These are phyloP conservation scores for Trematomus bernacchii DNA, from an alignment of 2,797 vertebrate species.

Conservation along the genomic window DNA sequence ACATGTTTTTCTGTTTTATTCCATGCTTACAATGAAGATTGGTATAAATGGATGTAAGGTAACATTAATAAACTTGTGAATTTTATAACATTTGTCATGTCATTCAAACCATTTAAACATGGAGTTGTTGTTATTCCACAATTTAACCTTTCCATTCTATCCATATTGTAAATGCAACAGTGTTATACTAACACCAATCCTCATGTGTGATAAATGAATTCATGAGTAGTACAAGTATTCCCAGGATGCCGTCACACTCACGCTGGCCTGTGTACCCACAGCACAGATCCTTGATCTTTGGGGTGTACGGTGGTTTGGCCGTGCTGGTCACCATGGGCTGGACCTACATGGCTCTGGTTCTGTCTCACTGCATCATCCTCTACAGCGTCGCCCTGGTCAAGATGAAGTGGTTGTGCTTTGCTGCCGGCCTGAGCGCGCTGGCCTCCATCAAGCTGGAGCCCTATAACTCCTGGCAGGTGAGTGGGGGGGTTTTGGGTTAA, in stretches of 20 bases:
- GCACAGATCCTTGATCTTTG: slow-evolving; percentile 94
- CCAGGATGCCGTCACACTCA: slow-evolving; percentile 24
- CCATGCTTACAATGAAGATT: slow-evolving; percentile 82
- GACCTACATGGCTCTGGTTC: slow-evolving; percentile 90
- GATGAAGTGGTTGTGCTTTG: slow-evolving; percentile 92
- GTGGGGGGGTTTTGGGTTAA: background rate
- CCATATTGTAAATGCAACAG: background rate
- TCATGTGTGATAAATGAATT: slow-evolving; percentile 21
- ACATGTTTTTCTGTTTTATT: slow-evolving; percentile 76
- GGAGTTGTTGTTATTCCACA: background rate
- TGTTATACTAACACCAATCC: slow-evolving; percentile 31
- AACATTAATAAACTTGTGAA: slow-evolving; percentile 70
- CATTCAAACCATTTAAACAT: slow-evolving; percentile 33
- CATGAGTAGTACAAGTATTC: background rate
- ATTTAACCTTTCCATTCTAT: slow-evolving; percentile 21
- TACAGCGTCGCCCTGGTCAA: slow-evolving; percentile 90
- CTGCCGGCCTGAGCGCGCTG: slow-evolving; percentile 90
- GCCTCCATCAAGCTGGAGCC: slow-evolving; percentile 96
- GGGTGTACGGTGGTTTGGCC: slow-evolving; percentile 88
- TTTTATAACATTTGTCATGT: slow-evolving; percentile 45
- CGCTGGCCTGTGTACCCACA: slow-evolving; percentile 77
- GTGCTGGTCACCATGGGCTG: slow-evolving; percentile 94
- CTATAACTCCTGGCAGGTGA: slow-evolving; percentile 96
- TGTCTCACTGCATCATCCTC: slow-evolving; percentile 93
- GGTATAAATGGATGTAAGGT: slow-evolving; percentile 85